phyloP scores from a whole-genome alignment of 2,888 invertebrate genomes.

The Acrocyrtus sp. region DNA sequence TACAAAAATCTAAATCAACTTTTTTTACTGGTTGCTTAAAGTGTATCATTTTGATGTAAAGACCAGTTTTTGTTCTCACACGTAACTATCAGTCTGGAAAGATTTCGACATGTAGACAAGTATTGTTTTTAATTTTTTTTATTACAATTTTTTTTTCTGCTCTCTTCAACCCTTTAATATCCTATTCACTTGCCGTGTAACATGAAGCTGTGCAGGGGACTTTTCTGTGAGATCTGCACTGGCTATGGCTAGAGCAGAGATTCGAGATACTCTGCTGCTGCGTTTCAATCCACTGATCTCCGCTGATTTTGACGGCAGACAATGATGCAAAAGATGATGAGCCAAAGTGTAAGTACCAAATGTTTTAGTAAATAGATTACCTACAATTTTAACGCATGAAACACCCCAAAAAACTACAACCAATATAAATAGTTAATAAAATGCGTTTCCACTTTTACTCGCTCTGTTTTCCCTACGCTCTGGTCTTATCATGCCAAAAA shows the following conservation, averaged over 20 bases:
- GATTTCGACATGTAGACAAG: conserved; percentile 12
- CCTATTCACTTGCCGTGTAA: neutral
- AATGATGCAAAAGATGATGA: no score
- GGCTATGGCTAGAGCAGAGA: no score
- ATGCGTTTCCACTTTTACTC: no score
- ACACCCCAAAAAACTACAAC: no score
- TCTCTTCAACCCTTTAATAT: neutral
- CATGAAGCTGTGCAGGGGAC: conserved; percentile 8
- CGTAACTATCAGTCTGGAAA: conserved; percentile 23
- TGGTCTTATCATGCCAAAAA: no score
- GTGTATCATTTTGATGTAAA: conserved; percentile 1
- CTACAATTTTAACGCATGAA: no score
- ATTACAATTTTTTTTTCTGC: neutral
- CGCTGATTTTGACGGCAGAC: no score
- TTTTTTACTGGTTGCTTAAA: neutral
- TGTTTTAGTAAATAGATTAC: no score
- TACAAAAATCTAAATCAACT: neutral
- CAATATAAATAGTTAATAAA: no score
- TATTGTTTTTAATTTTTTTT: conserved; percentile 11
- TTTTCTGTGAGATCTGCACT: neutral
- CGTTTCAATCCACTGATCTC: neutral
- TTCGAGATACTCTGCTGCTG: no score
- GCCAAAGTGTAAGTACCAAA: no score
- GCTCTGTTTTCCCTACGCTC: no score
- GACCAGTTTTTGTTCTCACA: conserved; percentile 52